These are phyloP conservation scores for Monodelphis domestica DNA, from an alignment of 2,797 vertebrate species.

Conservation along the genomic window DNA sequence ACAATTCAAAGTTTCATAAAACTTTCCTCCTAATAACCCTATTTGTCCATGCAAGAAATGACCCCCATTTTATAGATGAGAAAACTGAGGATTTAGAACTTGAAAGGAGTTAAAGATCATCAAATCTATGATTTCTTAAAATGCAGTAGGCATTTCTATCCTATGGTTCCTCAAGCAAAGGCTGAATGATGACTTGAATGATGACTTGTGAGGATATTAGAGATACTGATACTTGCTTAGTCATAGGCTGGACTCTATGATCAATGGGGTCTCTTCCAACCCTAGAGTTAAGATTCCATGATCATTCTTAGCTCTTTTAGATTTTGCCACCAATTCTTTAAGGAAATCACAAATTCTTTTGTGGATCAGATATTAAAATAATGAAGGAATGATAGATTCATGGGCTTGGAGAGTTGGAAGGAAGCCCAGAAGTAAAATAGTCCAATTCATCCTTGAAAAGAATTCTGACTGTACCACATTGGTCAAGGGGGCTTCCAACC, in stretches of 20 bases:
- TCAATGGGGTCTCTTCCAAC: background rate
- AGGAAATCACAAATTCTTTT: background rate
- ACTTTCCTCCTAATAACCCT: background rate
- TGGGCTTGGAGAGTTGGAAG: background rate
- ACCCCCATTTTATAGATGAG: background rate
- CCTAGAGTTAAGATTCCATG: background rate
- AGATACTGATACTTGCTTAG: background rate
- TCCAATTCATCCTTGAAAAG: background rate
- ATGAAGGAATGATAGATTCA: background rate
- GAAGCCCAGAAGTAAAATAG: background rate
- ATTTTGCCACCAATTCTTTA: background rate
- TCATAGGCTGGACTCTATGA: background rate
- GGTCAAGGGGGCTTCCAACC: background rate
- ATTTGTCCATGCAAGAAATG: background rate
- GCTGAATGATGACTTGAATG: too few species aligned
- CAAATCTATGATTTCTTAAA: background rate
- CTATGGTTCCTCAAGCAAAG: background rate
- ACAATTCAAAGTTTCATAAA: background rate
- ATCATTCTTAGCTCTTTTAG: background rate
- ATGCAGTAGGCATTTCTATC: background rate
- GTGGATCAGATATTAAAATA: background rate
- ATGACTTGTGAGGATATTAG: background rate
- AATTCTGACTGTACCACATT: background rate
- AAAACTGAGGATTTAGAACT: too few species aligned
- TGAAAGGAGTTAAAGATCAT: background rate